Base-by-base conservation (phyloP, 2,888 invertebrate species). In the Ceratothoa steindachneri region DNA sequence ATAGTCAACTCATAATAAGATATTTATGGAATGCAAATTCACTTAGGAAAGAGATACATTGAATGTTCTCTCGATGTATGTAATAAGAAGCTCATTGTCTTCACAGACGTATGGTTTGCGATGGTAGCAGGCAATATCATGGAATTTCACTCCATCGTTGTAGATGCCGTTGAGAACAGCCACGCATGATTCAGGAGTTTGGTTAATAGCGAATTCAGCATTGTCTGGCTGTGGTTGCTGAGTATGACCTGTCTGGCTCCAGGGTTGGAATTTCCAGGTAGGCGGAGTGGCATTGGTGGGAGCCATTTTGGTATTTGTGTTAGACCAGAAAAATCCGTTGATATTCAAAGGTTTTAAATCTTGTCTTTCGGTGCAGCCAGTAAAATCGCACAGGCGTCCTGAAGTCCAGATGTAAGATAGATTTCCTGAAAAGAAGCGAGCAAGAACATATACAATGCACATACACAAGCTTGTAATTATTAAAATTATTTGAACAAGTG, bases 301-400 rank as follows among this genome's bases (percentile, higher is more conserved):
- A 65, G 94, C 93, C 83, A 94, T 92, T 87, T 94, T 94, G 78
- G 91, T 93, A 30, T 94, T 94, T 7, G 93, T 93, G 80, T 93
- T 94, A 4, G 93, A 93, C 94, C 94, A 95, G 88, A 95, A 95
- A 94, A 94, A 95, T 72, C 93, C 93, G 85, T 92, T 91, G 81
- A 91, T 88, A 83, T 91, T 91, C 77, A 91, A 89, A n/a, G 93
- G 93, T 85, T 92, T 91, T 82, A 93, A 86, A 85, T 93, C 93
- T 67, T 90, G 85, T 72, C 93, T 88, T 85, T 92, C 91, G 85
- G 92, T 91, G 84, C 93, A 95, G 53, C 94, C 94, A 84, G 93
- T 93, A 84, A 95, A 95, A 86, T 95, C 94, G 83, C 94, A 95
- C 84, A 94, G 93, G 80, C 94, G 89, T 0, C 94, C 94, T 9